phyloP scores from a whole-genome alignment of 2,888 invertebrate genomes.

The Aphodius sticticus region DNA sequence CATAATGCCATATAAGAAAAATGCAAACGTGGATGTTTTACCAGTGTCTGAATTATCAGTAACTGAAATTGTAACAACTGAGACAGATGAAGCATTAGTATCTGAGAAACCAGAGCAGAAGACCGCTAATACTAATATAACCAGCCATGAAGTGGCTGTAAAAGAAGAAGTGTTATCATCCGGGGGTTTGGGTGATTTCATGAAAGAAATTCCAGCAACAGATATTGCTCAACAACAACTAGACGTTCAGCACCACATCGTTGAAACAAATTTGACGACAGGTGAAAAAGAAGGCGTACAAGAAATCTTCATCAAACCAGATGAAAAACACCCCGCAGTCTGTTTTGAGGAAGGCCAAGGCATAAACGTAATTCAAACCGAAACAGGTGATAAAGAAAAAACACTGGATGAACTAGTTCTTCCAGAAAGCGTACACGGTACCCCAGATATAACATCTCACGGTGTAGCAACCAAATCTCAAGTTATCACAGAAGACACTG shows the following conservation, averaged over 20 bases:
- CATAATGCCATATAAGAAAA: conserved; percentile 64
- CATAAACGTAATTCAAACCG: conserved; percentile 67
- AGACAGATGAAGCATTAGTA: conserved; percentile 63
- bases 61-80: conserved; percentile 64
- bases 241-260: conserved; percentile 59
- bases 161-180: conserved; percentile 61
- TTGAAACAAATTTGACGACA: conserved; percentile 59
- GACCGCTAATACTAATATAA: conserved; percentile 65
- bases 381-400: conserved; percentile 63
- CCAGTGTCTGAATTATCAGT: conserved; percentile 69
- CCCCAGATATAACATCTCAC: conserved; percentile 63
- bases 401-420: conserved; percentile 56
- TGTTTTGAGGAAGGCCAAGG: conserved; percentile 67
- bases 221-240: conserved; percentile 59
- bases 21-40: conserved; percentile 63
- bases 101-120: conserved; percentile 57
- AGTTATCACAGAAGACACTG: conserved; percentile 61
- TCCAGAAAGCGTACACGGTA: conserved; percentile 63
- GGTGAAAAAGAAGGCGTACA: conserved; percentile 65
- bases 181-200: conserved; percentile 60
- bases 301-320: conserved; percentile 60
- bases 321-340: conserved; percentile 63
- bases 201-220: conserved; percentile 57
- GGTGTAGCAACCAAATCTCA: conserved; percentile 68
- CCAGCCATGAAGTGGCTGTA: conserved; percentile 62